phyloP scores from a whole-genome alignment of 2,888 invertebrate species.

The Trachelus stipa region DNA sequence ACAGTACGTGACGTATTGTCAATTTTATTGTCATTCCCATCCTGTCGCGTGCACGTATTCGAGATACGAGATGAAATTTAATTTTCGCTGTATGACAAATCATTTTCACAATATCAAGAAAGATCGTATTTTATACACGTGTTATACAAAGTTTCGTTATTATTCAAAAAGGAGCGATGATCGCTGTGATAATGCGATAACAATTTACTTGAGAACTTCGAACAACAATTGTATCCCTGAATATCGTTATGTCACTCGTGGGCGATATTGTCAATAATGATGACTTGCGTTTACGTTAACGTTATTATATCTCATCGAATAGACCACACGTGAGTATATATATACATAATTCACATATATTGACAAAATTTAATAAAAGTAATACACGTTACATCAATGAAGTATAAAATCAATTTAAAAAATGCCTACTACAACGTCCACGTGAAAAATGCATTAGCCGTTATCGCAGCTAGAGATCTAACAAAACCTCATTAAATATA shows the following conservation, averaged over 20 bases:
- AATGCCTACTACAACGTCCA: background rate
- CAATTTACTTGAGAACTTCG: background rate
- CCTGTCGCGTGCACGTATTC: background rate
- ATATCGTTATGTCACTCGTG: background rate
- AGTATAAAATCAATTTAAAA: background rate
- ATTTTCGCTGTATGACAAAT: background rate
- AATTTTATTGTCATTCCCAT: constrained; percentile 24
- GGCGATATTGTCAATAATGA: background rate
- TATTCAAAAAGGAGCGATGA: background rate
- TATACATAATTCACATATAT: background rate
- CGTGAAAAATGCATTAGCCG: background rate
- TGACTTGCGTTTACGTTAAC: background rate
- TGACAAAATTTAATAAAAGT: background rate
- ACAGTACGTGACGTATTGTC: constrained; percentile 17
- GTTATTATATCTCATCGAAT: background rate
- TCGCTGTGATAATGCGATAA: background rate
- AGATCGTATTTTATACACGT: background rate
- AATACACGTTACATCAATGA: background rate
- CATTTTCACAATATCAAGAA: background rate
- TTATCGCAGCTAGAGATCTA: background rate
- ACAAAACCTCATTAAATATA: background rate
- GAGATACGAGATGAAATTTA: background rate
- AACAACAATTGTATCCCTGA: background rate
- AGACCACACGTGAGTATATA: background rate
- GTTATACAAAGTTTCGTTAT: background rate